Conservation (phyloP, 2,797 vertebrate genomes). For the Helarctos malayanus region DNA sequence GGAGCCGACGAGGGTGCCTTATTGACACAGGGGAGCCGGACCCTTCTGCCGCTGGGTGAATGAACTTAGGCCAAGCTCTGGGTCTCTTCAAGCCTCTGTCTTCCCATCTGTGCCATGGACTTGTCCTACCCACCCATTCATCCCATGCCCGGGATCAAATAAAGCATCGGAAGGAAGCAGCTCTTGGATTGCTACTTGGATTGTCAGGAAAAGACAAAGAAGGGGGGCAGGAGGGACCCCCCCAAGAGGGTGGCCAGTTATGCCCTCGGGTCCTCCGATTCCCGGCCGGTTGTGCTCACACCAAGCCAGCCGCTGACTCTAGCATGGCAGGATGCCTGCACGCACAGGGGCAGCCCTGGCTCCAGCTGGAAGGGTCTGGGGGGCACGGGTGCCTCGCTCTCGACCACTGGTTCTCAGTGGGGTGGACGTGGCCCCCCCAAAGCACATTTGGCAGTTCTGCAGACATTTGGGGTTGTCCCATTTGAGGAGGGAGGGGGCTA, state of each 20-base stretch:
- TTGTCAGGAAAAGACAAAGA: background rate
- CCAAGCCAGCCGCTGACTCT: background rate
- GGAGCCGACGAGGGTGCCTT: fast-evolving
- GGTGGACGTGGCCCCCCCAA: background rate
- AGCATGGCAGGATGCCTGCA: fast-evolving
- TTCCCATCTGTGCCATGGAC: background rate
- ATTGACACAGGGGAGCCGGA: background rate
- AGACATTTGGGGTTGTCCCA: background rate
- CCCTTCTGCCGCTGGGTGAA: fast-evolving
- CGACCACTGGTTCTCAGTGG: background rate
- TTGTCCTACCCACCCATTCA: fast-evolving
- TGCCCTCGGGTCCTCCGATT: background rate
- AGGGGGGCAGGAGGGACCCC: background rate
- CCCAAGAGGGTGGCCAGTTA: background rate
- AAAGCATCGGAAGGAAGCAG: fast-evolving
- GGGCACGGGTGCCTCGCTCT: fast-evolving
- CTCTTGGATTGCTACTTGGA: background rate
- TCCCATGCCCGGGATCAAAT: fast-evolving
- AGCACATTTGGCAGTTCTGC: background rate
- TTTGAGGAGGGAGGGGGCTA: fast-evolving
- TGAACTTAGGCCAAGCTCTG: background rate
- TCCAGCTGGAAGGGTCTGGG: background rate
- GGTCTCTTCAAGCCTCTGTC: background rate
- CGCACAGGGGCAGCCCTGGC: background rate
- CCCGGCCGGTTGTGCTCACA: background rate